Evolutionary conservation across 2,888 invertebrate species (phyloP).

Genomic region (Agonopterix heracliana): DNA sequence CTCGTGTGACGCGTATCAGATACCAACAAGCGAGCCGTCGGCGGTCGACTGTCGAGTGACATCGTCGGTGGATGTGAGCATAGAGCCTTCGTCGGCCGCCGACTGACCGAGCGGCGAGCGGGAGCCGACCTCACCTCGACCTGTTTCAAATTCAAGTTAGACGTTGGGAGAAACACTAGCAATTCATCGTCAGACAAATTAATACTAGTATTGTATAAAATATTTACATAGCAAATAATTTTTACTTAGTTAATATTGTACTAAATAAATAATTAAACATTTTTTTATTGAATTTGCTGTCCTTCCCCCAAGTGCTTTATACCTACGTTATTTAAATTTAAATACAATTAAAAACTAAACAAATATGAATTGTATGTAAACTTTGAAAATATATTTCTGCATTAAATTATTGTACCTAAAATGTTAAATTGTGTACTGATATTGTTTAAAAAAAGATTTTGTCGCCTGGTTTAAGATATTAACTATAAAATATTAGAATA

Average conservation of each 20-base stretch:
- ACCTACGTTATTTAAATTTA: slow-evolving; percentile 74
- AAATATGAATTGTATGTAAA: slow-evolving; percentile 70
- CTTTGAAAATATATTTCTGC: slow-evolving; percentile 67
- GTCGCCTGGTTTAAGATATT: slow-evolving; percentile 46
- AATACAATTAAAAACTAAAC: slow-evolving; percentile 70
- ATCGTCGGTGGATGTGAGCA: no score
- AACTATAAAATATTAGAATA: neutral
- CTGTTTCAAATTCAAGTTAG: slow-evolving; percentile 59
- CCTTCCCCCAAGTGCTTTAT: slow-evolving; percentile 78
- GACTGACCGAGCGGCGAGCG: neutral
- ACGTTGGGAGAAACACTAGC: slow-evolving; percentile 66
- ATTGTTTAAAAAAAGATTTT: slow-evolving; percentile 57
- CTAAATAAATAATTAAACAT: slow-evolving; percentile 71
- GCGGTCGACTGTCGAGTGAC: no score
- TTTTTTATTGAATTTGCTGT: slow-evolving; percentile 77
- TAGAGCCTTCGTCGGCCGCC: neutral
- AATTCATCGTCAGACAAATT: slow-evolving; percentile 69
- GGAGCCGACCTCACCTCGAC: slow-evolving; percentile 27
- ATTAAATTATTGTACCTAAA: slow-evolving; percentile 62
- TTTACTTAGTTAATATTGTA: slow-evolving; percentile 75
- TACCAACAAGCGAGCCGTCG: neutral
- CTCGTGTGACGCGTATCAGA: neutral
- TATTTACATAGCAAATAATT: slow-evolving; percentile 75
- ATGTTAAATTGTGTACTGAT: slow-evolving; percentile 63
- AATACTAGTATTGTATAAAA: slow-evolving; percentile 74